Evolutionary conservation across 2,113 vertebrate species (phyloP).

Genomic region (Tupaia chinensis): DNA sequence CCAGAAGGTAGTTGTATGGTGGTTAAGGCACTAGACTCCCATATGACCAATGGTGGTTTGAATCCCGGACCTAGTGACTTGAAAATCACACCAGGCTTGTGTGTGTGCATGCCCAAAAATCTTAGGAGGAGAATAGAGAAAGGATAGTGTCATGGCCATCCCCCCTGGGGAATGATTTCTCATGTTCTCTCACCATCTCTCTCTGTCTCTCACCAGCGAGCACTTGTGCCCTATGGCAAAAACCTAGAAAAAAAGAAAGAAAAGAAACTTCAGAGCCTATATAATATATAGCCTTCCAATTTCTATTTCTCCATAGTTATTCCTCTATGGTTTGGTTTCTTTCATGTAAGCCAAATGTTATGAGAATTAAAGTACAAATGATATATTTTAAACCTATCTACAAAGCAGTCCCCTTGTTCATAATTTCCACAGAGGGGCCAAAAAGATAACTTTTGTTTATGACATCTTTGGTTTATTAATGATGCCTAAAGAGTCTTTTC

Average conservation of each 20-base stretch:
- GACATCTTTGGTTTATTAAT: neutral
- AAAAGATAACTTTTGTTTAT: neutral
- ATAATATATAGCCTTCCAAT: neutral
- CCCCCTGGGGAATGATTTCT: too few species aligned
- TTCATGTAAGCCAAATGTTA: neutral
- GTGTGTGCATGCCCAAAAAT: too few species aligned
- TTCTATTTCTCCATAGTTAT: neutral
- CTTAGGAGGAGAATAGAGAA: too few species aligned
- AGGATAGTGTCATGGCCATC: too few species aligned
- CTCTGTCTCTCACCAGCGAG: too few species aligned
- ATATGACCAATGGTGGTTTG: too few species aligned
- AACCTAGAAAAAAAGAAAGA: neutral
- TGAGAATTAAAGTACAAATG: neutral
- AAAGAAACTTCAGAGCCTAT: neutral
- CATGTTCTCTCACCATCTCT: too few species aligned
- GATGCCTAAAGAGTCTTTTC: neutral
- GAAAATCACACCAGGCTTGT: too few species aligned
- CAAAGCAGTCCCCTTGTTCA: neutral
- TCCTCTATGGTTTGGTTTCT: neutral
- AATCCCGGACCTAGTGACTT: too few species aligned
- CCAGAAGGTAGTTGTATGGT: too few species aligned
- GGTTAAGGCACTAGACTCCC: too few species aligned
- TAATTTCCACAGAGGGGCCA: neutral
- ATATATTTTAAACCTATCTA: neutral
- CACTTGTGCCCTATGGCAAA: too few species aligned